These are phyloP conservation scores for Chiloscyllium punctatum DNA, from an alignment of 2,797 vertebrate species.

Conservation along the genomic window DNA sequence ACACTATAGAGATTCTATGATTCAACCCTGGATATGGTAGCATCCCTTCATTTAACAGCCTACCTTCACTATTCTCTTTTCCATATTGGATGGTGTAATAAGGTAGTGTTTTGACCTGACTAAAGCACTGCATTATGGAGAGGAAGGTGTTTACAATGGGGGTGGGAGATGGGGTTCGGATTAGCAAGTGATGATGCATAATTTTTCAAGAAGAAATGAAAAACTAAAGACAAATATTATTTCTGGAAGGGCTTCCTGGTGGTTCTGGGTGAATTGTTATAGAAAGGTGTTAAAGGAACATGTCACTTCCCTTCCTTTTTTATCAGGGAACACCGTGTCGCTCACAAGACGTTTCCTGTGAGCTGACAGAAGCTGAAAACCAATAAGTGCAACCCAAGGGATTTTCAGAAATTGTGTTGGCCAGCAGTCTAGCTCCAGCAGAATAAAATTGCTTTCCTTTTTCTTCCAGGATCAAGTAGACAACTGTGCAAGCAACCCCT, in stretches of 20 bases:
- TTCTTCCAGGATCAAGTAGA: constrained; percentile 78
- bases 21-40: not conserved
- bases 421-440: not conserved
- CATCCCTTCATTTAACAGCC: not conserved
- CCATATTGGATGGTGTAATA: not conserved
- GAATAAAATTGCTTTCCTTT: constrained; percentile 36
- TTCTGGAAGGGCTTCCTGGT: not conserved
- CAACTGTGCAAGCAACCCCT: constrained; percentile 86
- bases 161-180: not conserved
- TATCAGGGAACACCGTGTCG: not conserved
- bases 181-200: not conserved
- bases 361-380: not conserved
- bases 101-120: not conserved
- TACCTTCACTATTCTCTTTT: not conserved
- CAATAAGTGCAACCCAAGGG: not conserved
- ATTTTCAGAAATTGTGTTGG: constrained; percentile 42
- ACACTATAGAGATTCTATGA: not conserved
- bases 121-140: not conserved
- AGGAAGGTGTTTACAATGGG: not conserved
- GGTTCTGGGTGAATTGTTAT: not conserved
- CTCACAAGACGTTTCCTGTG: not conserved
- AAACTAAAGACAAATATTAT: not conserved
- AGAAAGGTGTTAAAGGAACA: not conserved
- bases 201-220: not conserved
- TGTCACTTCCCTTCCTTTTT: not conserved